Percentiles rank a stretch among this genome's conserved stretches.
Evolutionary conservation across 2,888 invertebrate genomes (phyloP).

Genomic region (Diplazon laetatorius): DNA sequence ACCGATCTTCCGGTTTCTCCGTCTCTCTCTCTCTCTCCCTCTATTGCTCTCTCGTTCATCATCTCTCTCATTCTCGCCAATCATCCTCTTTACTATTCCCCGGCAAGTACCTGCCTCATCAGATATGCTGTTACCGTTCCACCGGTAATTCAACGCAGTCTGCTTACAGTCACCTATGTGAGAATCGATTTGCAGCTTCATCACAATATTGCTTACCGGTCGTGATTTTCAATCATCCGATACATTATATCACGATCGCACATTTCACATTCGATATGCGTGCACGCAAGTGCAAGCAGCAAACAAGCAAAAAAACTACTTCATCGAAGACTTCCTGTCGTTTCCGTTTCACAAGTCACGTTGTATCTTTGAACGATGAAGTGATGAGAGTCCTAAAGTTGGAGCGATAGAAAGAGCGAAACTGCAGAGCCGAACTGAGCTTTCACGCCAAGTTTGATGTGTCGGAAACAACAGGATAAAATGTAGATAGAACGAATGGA

Average conservation of each 20-base stretch:
- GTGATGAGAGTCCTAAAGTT: too few species aligned
- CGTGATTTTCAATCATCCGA: constrained; percentile 11
- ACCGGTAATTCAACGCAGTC: background rate
- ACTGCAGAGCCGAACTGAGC: too few species aligned
- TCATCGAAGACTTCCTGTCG: background rate
- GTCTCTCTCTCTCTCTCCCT: constrained; percentile 14
- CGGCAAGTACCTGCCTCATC: constrained; percentile 50
- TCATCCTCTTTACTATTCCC: constrained; percentile 29
- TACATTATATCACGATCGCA: background rate
- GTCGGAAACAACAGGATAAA: constrained; percentile 28
- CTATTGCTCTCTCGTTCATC: too few species aligned
- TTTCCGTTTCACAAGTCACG: too few species aligned
- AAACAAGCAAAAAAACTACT: background rate
- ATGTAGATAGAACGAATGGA: constrained; percentile 39
- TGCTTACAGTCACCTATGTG: background rate
- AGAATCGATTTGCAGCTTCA: constrained; percentile 1
- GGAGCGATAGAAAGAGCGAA: background rate
- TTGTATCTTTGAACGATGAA: too few species aligned
- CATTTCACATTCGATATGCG: background rate
- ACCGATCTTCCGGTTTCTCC: constrained; percentile 11
- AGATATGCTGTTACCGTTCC: constrained; percentile 39
- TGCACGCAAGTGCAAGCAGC: background rate
- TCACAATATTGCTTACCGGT: background rate
- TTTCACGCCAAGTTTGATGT: background rate
- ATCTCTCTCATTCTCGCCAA: constrained; percentile 18